Conservation (phyloP, 2,113 vertebrate species). For the Plecturocebus donacophilus region DNA sequence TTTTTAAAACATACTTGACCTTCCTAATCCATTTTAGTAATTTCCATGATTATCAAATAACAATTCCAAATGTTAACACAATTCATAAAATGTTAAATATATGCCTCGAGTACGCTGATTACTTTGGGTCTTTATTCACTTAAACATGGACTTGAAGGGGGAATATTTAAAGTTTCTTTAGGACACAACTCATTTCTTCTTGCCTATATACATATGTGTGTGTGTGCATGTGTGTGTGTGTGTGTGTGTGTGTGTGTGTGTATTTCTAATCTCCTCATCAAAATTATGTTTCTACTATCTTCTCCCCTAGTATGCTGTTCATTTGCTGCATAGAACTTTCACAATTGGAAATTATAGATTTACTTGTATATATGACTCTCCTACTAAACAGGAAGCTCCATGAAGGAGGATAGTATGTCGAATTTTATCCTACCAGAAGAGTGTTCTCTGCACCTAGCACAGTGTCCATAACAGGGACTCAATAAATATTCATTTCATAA, state of each 20-base stretch:
- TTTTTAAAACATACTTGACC: conserved; percentile 79
- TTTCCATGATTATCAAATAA: conserved; percentile 76
- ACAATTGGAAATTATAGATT: conserved; percentile 29
- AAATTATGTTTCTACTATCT: neutral
- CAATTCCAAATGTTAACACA: conserved; percentile 71
- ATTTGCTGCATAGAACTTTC: neutral
- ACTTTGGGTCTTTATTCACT: neutral
- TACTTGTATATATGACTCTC: neutral
- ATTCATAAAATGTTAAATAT: conserved; percentile 42
- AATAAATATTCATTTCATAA: neutral
- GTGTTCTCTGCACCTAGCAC: neutral
- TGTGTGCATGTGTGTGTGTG: too few species aligned
- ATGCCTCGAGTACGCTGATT: neutral
- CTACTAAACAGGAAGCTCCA: neutral
- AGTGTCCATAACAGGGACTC: neutral
- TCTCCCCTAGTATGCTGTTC: neutral
- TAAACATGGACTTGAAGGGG: neutral
- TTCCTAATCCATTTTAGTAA: conserved; percentile 80
- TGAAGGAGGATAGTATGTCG: neutral
- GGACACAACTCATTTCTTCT: neutral
- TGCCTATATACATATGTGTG: neutral
- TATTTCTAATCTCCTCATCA: neutral
- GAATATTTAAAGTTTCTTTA: neutral
- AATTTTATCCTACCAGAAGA: neutral
- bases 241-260: neutral